Evolutionary conservation across 1,140 invertebrate genomes (phyloP).

Genomic region (Aphidius gifuensis): DNA sequence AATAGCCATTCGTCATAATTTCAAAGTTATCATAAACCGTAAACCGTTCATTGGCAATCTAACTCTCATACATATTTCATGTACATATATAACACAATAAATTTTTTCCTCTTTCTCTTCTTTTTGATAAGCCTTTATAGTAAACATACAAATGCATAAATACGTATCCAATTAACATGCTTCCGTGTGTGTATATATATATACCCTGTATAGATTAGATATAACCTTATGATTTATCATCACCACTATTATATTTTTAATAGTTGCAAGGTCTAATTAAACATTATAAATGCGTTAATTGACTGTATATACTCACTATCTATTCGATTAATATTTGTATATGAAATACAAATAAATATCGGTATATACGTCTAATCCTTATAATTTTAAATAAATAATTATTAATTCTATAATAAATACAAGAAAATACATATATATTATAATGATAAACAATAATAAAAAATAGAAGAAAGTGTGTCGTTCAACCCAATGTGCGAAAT

Average conservation of each 20-base stretch:
- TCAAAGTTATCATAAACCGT: slow-evolving; percentile 30
- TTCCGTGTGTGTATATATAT: slow-evolving; percentile 32
- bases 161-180: slow-evolving; percentile 41
- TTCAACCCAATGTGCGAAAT: neutral
- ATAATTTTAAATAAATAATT: too few species aligned
- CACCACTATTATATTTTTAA: slow-evolving; percentile 15
- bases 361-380: too few species aligned
- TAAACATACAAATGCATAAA: slow-evolving; percentile 19
- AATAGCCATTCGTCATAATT: slow-evolving; percentile 38
- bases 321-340: too few species aligned
- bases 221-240: slow-evolving; percentile 33
- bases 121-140: neutral
- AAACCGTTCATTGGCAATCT: slow-evolving; percentile 14
- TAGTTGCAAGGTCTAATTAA: too few species aligned
- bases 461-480: slow-evolving; percentile 21
- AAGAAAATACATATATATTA: too few species aligned
- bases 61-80: slow-evolving; percentile 5
- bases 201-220: slow-evolving; percentile 34
- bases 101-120: neutral
- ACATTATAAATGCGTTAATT: too few species aligned
- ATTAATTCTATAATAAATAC: too few species aligned
- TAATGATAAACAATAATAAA: too few species aligned
- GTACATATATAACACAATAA: neutral
- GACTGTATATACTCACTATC: too few species aligned
- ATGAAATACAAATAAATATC: too few species aligned